phyloP scores from a whole-genome alignment of 2,797 vertebrate species.

The Microctenopoma stevenorrisi region DNA sequence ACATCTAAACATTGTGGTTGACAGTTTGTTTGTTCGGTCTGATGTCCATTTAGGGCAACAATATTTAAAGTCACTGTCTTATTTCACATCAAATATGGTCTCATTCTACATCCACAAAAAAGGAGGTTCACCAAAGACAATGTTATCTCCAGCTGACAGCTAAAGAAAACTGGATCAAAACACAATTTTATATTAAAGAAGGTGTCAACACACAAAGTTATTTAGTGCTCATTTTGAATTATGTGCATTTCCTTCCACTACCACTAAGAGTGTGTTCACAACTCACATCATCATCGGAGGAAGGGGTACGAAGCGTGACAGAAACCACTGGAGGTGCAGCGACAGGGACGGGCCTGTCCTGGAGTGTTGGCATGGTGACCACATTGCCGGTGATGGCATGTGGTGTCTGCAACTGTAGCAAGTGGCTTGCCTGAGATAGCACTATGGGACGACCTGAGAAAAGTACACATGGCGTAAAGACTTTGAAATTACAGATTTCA shows the following conservation, averaged over 20 bases:
- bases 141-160: neutral
- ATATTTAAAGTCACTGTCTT: neutral
- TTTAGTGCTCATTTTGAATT: neutral
- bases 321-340: slow-evolving; percentile 63
- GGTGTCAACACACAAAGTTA: no score
- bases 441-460: slow-evolving; percentile 84
- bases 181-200: neutral
- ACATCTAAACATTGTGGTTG: neutral
- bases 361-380: slow-evolving; percentile 78
- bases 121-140: neutral
- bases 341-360: slow-evolving; percentile 74
- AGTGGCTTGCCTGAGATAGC: slow-evolving; percentile 84
- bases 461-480: slow-evolving; percentile 29
- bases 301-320: slow-evolving; percentile 62
- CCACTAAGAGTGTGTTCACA: neutral
- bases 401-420: slow-evolving; percentile 89
- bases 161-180: neutral
- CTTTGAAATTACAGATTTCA: slow-evolving; percentile 49
- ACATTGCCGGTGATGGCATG: slow-evolving; percentile 81
- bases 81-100: slow-evolving; percentile 1
- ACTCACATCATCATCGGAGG: slow-evolving; percentile 91
- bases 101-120: slow-evolving; percentile 5
- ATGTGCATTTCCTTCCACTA: neutral
- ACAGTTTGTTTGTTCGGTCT: slow-evolving; percentile 11
- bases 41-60: neutral